Conservation (phyloP, 2,113 vertebrate genomes). For the Solea senegalensis region DNA sequence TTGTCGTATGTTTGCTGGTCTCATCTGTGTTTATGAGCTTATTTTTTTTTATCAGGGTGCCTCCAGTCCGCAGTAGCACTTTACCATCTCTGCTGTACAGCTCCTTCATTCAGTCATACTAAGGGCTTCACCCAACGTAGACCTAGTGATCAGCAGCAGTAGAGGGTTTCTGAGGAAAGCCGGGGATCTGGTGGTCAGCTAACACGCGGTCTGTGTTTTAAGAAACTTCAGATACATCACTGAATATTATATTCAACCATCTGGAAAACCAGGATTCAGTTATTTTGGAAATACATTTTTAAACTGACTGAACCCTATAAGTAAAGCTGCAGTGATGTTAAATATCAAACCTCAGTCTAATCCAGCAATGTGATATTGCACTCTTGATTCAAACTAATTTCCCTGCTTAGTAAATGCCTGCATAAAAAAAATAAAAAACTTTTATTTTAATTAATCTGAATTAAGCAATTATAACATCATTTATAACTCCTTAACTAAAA, state of each 20-base stretch:
- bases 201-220: no score
- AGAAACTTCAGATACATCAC: not conserved
- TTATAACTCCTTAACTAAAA: no score
- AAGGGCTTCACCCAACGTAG: conserved; percentile 70
- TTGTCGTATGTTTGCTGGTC: conserved; percentile 51
- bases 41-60: conserved; percentile 67
- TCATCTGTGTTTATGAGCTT: conserved; percentile 61
- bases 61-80: conserved; percentile 76
- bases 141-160: conserved; percentile 49
- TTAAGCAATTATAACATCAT: no score
- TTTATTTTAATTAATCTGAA: no score
- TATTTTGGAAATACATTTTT: not conserved
- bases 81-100: conserved; percentile 63
- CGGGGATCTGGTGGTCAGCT: no score
- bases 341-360: not conserved
- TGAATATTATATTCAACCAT: no score
- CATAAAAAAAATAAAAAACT: no score
- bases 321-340: not conserved
- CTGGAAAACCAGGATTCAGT: not conserved
- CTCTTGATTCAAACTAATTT: no score
- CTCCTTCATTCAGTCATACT: conserved; percentile 55
- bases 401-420: no score
- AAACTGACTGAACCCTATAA: not conserved
- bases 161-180: conserved; percentile 35
- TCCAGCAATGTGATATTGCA: not conserved